A percentile compares a stretch with the other conserved stretches of the same genome.
Conservation (phyloP, 2,888 invertebrate genomes). For the Gasteruption jaculator region DNA sequence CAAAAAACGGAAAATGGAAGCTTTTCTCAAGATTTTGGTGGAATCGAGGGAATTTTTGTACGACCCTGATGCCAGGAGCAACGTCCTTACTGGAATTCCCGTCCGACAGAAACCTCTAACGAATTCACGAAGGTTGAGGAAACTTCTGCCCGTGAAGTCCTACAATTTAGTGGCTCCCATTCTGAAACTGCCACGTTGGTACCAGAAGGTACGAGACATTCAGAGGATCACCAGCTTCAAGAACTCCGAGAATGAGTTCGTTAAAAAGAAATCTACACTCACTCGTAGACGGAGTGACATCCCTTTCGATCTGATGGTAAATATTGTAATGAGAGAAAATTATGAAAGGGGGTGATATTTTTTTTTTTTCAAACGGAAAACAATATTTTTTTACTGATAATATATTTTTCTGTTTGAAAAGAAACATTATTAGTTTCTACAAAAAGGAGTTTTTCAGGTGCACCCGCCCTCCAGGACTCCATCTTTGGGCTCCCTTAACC, state of each 20-base stretch:
- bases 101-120: constrained; percentile 36
- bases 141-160: constrained; percentile 32
- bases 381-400: too few relatives aligned
- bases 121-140: constrained; percentile 34
- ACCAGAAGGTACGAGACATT: constrained; percentile 18
- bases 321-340: too few relatives aligned
- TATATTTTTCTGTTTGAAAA: too few relatives aligned
- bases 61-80: too few relatives aligned
- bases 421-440: too few relatives aligned
- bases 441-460: constrained; percentile 39
- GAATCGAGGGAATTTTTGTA: constrained; percentile 39
- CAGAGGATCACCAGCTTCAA: neutral
- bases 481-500: too few relatives aligned
- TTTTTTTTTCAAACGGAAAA: neutral
- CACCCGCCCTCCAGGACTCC: constrained; percentile 34
- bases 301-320: constrained; percentile 24
- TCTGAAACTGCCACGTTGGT: constrained; percentile 33
- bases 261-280: constrained; percentile 3
- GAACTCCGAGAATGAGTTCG: neutral
- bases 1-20: constrained; percentile 24
- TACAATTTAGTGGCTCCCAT: constrained; percentile 40
- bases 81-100: too few relatives aligned
- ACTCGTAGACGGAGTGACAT: constrained; percentile 10
- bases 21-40: constrained; percentile 28
- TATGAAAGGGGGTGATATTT: neutral